Base-by-base conservation (phyloP, 2,797 vertebrate genomes). In the Epinephelus awoara region DNA sequence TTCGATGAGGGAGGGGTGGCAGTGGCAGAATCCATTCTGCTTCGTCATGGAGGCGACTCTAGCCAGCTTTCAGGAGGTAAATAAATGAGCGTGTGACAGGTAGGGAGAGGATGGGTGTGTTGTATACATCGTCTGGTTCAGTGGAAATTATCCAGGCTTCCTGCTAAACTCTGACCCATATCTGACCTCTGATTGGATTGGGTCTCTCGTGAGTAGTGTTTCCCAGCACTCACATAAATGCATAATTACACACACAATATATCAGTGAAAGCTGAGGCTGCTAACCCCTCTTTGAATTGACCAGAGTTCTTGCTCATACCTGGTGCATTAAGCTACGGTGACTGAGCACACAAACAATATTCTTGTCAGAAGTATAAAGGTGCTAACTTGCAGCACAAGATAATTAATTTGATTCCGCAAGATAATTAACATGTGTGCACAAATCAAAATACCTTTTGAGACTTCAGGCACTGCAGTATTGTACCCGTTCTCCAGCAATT, bases 11-110 rank as follows among this genome's bases (percentile, higher is more conserved):
- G 68, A 62, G 64, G 27, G 63, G 54, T 27, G 11, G 61, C 5
- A 2, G 61, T 79, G 83, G 71, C 58, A 79, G 18, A 70, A 74
- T 81, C 42, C 15, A 55, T 51, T 86, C 42, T 76, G 74, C 79
- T 47, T 50, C 38, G 67, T 57, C 84, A 74, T 54, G 59, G 40
- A 75, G 76, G 79, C 10, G 21, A 74, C 4, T 1, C 50, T 14
- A 29, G 40, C 75, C 77, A 73, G 79, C 68, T 83, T 82, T 85
- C 57, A 79, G 55, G 14, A 44, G 62, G 77, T 78, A 58, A 80
- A 89, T 80, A 85, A 90, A 79, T 73, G 61, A 80, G 59, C 21
- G 78, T 18, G 40, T 63, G 47, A 49, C 34, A 68, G 75, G 27
- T 54, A 38, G 49, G 58, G 46, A 61, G 47, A 46, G 55, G 27